These are phyloP conservation scores for Nephotettix cincticeps DNA, from an alignment of 1,140 invertebrate species.

Conservation along the genomic window DNA sequence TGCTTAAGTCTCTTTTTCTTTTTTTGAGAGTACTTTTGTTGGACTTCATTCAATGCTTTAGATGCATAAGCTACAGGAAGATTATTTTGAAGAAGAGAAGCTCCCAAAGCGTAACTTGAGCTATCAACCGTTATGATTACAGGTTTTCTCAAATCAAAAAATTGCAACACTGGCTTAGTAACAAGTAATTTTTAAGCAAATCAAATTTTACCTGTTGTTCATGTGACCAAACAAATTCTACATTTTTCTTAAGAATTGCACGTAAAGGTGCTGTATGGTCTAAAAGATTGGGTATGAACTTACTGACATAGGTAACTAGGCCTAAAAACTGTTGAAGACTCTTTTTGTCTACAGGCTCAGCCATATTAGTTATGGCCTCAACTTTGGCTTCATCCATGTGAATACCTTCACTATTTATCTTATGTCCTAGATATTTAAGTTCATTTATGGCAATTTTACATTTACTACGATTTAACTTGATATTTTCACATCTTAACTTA, in stretches of 20 bases:
- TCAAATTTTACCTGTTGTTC: background rate
- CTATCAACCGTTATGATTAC: background rate
- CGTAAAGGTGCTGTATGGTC: background rate
- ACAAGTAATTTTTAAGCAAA: background rate
- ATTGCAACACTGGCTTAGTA: background rate
- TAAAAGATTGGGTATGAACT: background rate
- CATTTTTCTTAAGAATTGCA: background rate
- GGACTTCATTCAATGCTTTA: constrained; percentile 28
- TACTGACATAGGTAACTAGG: background rate
- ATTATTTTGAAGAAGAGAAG: background rate
- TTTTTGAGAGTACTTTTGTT: constrained; percentile 47
- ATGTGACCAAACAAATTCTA: background rate
- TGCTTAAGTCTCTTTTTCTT: constrained; percentile 49
- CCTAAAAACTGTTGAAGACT: background rate
- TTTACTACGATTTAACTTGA: too few relatives aligned
- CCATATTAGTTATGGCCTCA: background rate
- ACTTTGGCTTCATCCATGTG: background rate
- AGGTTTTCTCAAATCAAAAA: background rate
- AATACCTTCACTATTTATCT: background rate
- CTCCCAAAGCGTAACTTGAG: background rate
- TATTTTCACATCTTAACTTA: too few relatives aligned
- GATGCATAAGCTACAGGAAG: background rate
- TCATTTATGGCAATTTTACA: too few relatives aligned
- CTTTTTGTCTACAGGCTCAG: background rate
- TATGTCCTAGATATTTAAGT: too few relatives aligned